Percentiles rank a stretch among this genome's conserved stretches.
These are phyloP conservation scores for Echeneis naucrates DNA, from an alignment of 2,797 vertebrate species.

Conservation along the genomic window DNA sequence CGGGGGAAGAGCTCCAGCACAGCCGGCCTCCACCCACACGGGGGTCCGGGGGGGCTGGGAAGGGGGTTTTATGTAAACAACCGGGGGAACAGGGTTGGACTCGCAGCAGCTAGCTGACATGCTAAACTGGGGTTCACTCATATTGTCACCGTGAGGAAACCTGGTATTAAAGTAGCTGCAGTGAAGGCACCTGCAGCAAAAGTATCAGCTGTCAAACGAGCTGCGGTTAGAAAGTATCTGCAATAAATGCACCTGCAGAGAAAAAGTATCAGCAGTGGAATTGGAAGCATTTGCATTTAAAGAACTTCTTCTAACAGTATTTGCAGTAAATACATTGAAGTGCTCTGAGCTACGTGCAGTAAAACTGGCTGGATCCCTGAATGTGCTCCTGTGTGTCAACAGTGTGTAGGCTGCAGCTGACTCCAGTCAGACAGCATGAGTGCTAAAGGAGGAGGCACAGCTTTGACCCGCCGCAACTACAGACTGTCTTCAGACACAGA, in stretches of 20 bases:
- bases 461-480: slow-evolving; percentile 90
- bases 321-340: background rate
- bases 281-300: too few relatives aligned
- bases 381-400: background rate
- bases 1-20: background rate
- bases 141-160: background rate
- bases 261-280: background rate
- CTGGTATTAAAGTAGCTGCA: background rate
- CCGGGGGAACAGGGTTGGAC: background rate
- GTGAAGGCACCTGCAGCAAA: background rate
- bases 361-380: background rate
- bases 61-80: background rate
- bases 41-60: background rate
- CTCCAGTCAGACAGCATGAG: slow-evolving; percentile 86
- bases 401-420: slow-evolving; percentile 46
- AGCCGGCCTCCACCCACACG: background rate
- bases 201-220: background rate
- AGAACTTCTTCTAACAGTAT: too few relatives aligned
- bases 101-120: background rate
- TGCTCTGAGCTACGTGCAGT: background rate
- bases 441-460: slow-evolving; percentile 88
- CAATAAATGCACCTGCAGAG: background rate
- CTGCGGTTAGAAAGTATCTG: background rate
- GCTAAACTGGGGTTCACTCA: background rate
- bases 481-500: slow-evolving; percentile 90